Evolutionary conservation across 2,113 vertebrate species (phyloP), one percentile per base, ranked within the genome.

Genomic region (Elaphurus davidianus): DNA sequence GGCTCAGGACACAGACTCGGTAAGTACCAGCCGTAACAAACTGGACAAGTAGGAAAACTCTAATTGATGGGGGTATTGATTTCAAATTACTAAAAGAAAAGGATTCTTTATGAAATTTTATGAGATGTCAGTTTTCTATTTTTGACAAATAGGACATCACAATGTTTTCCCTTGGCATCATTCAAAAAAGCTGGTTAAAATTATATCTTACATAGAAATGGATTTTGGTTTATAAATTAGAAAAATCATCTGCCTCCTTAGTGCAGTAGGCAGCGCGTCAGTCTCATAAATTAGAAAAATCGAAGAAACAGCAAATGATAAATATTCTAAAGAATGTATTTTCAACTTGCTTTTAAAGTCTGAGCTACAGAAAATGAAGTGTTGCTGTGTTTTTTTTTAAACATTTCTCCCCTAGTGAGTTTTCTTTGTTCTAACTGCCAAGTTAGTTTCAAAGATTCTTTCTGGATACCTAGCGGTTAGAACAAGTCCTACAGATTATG

Each of bases 401-500:
- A 95, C 3, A 0, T 90, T 90, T 84, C 93, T 87, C 33, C 55
- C 54, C 54, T 16, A 21, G 45, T 81, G 88, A 96, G 62, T 83
- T 90, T 90, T 93, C 95, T 97, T 94, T 97, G 95, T 98, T 94
- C 79, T 94, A 89, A 71, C n/a, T 94, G 93, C 95, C 96, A 97
- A 96, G 79, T 12, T 94, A 47, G 79, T 96, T 95, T 97, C 93
- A 94, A 98, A 96, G 96, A 96, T 27, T 82, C 76, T 71, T 89
- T 90, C 76, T 96, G 94, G 21, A 33, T 64, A n/a, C 60, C 82
- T 59, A 71, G 71, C 78, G 82, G 93, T 90, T 86, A 92, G 84
- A 95, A 86, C n/a, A 95, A 87, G 95, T 57, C 88, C 71, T 78
- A 79, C 12, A 88, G 91, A 60, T 94, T 25, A 85, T 6, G 52